Conservation (phyloP, 2,113 vertebrate species). For the Malurus melanocephalus region DNA sequence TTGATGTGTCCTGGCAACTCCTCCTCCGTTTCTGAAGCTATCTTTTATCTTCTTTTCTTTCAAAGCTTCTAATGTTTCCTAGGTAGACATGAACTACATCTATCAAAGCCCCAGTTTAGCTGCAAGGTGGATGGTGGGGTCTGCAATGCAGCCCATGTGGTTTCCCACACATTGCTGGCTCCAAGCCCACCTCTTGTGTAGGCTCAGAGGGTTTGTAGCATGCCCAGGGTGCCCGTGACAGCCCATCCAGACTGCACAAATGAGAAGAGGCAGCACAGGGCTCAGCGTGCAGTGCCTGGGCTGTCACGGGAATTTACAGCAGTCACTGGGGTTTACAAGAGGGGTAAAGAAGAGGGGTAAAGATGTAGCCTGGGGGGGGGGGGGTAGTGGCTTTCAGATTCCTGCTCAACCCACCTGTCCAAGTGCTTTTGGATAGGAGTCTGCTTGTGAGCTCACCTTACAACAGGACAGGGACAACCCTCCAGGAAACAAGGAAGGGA, state of each 20-base stretch:
- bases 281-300: not conserved
- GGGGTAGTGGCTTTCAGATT: accelerated
- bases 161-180: not conserved
- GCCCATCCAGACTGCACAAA: not conserved
- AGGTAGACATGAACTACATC: not conserved
- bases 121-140: not conserved
- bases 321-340: not conserved
- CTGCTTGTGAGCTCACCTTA: not conserved
- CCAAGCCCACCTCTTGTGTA: not conserved
- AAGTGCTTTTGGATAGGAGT: not conserved
- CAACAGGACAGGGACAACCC: not conserved
- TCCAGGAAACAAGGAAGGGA: not conserved
- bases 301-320: not conserved
- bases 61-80: not conserved
- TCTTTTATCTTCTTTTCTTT: not conserved
- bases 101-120: not conserved
- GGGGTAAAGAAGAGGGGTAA: not conserved
- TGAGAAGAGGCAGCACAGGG: not conserved
- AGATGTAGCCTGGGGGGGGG: not conserved
- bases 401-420: not conserved
- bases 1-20: conserved; percentile 44
- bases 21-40: conserved; percentile 13
- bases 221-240: not conserved
- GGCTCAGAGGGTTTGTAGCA: accelerated
- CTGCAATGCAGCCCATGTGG: not conserved